Conservation (phyloP, 2,113 vertebrate species). For the Lamprotornis superbus region DNA sequence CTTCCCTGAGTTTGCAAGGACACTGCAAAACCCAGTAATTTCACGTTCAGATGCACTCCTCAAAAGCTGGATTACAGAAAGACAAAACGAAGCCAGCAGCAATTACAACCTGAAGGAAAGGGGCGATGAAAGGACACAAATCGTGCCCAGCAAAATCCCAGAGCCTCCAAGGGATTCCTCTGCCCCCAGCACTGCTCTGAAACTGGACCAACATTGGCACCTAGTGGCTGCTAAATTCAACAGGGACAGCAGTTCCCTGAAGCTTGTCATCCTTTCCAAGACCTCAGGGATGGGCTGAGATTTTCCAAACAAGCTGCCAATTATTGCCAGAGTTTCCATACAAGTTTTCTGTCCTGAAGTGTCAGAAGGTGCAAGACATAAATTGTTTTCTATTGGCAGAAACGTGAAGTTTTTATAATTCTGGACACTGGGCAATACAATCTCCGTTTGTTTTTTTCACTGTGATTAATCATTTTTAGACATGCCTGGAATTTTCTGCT, state of each 20-base stretch:
- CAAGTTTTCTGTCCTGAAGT: background rate
- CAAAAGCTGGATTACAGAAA: background rate
- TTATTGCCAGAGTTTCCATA: background rate
- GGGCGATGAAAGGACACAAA: background rate
- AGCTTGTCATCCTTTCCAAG: background rate
- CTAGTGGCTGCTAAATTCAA: conserved; percentile 7
- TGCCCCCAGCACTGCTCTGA: background rate
- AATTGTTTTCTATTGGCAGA: background rate
- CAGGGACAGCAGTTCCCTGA: background rate
- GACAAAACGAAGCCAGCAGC: background rate
- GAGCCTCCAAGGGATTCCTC: background rate
- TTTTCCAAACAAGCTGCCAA: background rate
- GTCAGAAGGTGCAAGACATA: background rate
- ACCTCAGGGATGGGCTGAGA: background rate
- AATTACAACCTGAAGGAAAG: background rate
- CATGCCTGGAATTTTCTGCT: background rate
- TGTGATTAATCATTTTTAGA: background rate
- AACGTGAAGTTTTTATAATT: background rate
- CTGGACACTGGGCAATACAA: background rate
- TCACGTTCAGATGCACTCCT: background rate
- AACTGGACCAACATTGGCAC: conserved; percentile 45
- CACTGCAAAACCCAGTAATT: background rate
- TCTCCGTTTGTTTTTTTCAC: background rate
- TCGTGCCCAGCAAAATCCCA: background rate
- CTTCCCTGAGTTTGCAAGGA: background rate